Conservation (phyloP, 2,888 invertebrate genomes). For the Hypselothyrea guttata region DNA sequence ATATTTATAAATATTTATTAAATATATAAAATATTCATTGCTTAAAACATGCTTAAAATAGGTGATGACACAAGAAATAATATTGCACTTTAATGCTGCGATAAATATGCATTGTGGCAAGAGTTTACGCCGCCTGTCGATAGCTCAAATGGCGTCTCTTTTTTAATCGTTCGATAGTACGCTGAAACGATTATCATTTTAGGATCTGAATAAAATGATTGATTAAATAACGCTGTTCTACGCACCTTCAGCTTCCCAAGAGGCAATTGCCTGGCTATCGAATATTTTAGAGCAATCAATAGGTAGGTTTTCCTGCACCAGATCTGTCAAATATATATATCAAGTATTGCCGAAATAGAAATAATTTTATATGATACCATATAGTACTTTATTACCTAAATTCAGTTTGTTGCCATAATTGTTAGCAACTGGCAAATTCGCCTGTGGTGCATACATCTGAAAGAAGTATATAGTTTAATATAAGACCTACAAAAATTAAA, state of each 20-base stretch:
- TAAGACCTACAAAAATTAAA: no score
- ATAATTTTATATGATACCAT: background rate
- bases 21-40: conserved; percentile 13
- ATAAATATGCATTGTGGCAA: conserved; percentile 47
- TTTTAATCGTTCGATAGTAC: conserved; percentile 40
- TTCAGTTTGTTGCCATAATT: conserved; percentile 32
- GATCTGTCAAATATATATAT: conserved; percentile 13
- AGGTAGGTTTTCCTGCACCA: conserved; percentile 29
- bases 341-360: background rate
- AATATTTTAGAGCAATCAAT: conserved; percentile 30
- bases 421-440: conserved; percentile 22
- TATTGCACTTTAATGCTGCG: conserved; percentile 37
- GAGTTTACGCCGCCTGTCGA: conserved; percentile 32
- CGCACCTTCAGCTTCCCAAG: conserved; percentile 42
- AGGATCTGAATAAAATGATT: background rate
- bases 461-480: background rate
- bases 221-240: background rate
- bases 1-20: no score
- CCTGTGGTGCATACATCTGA: conserved; percentile 38
- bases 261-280: conserved; percentile 25
- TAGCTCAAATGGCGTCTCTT: conserved; percentile 36
- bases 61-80: conserved; percentile 46
- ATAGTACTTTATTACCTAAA: conserved; percentile 21
- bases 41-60: conserved; percentile 29
- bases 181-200: conserved; percentile 22